Base-by-base conservation (phyloP, 2,113 vertebrate species). In the Poecile atricapillus region DNA sequence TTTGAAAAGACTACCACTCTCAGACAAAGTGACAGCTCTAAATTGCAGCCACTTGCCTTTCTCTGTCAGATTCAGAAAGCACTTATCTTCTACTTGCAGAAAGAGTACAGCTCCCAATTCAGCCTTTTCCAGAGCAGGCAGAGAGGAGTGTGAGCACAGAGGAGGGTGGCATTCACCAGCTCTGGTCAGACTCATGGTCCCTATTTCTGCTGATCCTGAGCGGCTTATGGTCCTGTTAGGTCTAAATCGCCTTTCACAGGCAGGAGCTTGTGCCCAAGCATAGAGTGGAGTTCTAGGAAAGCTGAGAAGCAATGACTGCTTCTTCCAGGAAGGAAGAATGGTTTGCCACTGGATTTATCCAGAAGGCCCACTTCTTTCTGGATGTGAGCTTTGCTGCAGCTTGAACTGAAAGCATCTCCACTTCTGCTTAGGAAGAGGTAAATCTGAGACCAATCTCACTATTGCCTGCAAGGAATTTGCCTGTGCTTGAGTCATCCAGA, bases 221-320 rank as follows among this genome's bases (percentile, higher is more conserved):
- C 0, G 0, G 55, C 52, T 86, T 28, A 24, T 10, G 33, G 47
- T 76, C 39, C 63, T 44, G 6, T 31, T 64, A 25, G 14, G 46
- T 80, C 71, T 76, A 75, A 79, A 69, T 17, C 0, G 0, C 71
- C 39, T 83, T 73, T 74, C 68, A 47, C 30, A 63, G 27, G 39
- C 33, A 49, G 43, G 33, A 89, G 31, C 27, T 37, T 47, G 15
- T 55, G 81, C 65, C 50, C 0, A 2, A 25, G 43, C 53, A 55
- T 21, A 75, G 58, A 5, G 15, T 77, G 18, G 18, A 65, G 47
- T 33, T 73, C 50, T 59, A 59, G 50, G 49, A 83, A 74, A 28
- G 9, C 28, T 39, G 50, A 59, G 46, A 62, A 83, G 50, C 0
- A 13, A 39, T 0, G 0, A 30, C 35, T 47, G 37, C 60, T 74